Conservation (phyloP, 2,797 vertebrate species). For the Naso thynnoides region DNA sequence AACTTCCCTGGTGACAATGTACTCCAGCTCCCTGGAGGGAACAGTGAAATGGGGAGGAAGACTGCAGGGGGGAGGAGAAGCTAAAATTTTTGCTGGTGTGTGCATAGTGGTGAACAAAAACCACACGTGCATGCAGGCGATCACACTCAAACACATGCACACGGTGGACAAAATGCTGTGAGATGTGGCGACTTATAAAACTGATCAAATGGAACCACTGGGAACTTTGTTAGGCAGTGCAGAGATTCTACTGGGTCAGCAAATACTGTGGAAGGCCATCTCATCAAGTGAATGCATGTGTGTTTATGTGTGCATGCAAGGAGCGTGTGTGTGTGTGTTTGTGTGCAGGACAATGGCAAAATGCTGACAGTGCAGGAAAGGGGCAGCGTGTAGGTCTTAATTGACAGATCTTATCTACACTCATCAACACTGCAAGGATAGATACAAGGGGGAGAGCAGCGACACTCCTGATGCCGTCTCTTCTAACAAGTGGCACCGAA, state of each 20-base stretch:
- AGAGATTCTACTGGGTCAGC: slow-evolving; percentile 73
- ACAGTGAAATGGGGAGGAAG: slow-evolving; percentile 1
- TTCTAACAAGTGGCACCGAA: slow-evolving; percentile 41
- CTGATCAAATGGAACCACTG: slow-evolving; percentile 75
- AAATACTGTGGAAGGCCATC: slow-evolving; percentile 65
- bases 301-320: slow-evolving; percentile 12
- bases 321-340: neutral
- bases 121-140: slow-evolving; percentile 3
- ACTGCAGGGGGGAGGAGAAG: neutral
- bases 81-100: slow-evolving; percentile 39
- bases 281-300: slow-evolving; percentile 64
- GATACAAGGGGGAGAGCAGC: slow-evolving; percentile 30
- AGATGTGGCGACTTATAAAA: slow-evolving; percentile 65
- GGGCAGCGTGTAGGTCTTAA: slow-evolving; percentile 62
- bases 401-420: slow-evolving; percentile 75
- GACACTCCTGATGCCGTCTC: slow-evolving; percentile 22
- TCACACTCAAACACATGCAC: slow-evolving; percentile 28
- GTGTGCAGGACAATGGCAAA: slow-evolving; percentile 47
- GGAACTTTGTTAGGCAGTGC: slow-evolving; percentile 71
- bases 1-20: slow-evolving; percentile 25
- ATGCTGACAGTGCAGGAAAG: slow-evolving; percentile 64
- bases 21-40: slow-evolving; percentile 5
- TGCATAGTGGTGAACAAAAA: slow-evolving; percentile 32
- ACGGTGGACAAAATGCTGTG: slow-evolving; percentile 32
- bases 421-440: slow-evolving; percentile 60